Percentiles rank a stretch among this genome's conserved stretches.
These are phyloP conservation scores for Synanceia verrucosa DNA, from an alignment of 2,797 vertebrate species.

Conservation along the genomic window DNA sequence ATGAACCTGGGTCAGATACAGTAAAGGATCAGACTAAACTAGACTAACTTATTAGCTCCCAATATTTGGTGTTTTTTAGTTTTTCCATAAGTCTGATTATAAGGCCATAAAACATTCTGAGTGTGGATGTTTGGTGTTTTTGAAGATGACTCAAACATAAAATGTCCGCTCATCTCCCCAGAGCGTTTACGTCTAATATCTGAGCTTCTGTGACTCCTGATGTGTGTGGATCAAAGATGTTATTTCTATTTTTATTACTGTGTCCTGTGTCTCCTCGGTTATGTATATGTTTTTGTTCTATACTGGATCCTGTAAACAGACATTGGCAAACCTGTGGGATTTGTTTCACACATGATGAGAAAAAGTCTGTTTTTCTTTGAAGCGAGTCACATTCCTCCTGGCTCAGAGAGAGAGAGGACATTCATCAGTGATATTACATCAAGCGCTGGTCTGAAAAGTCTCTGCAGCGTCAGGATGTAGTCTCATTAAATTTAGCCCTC, in stretches of 20 bases:
- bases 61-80: slow-evolving; percentile 13
- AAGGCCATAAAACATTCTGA: slow-evolving; percentile 40
- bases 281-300: slow-evolving; percentile 31
- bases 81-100: slow-evolving; percentile 10
- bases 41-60: neutral
- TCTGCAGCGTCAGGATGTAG: slow-evolving; percentile 54
- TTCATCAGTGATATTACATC: slow-evolving; percentile 60
- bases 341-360: slow-evolving; percentile 26
- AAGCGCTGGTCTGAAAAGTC: slow-evolving; percentile 57
- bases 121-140: slow-evolving; percentile 37
- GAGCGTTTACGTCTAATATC: slow-evolving; percentile 34
- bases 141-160: slow-evolving; percentile 33
- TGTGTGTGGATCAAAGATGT: slow-evolving; percentile 44
- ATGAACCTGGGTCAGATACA: neutral
- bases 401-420: slow-evolving; percentile 24
- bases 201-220: neutral
- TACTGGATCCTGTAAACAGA: slow-evolving; percentile 36
- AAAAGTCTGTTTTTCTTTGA: slow-evolving; percentile 54
- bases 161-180: slow-evolving; percentile 8
- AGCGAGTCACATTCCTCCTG: slow-evolving; percentile 15
- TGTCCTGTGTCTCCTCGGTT: slow-evolving; percentile 20
- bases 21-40: neutral
- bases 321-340: slow-evolving; percentile 45
- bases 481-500: slow-evolving; percentile 76
- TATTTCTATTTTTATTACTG: slow-evolving; percentile 34